Conservation (phyloP, 2,888 invertebrate species). For the Cepaea hortensis region DNA sequence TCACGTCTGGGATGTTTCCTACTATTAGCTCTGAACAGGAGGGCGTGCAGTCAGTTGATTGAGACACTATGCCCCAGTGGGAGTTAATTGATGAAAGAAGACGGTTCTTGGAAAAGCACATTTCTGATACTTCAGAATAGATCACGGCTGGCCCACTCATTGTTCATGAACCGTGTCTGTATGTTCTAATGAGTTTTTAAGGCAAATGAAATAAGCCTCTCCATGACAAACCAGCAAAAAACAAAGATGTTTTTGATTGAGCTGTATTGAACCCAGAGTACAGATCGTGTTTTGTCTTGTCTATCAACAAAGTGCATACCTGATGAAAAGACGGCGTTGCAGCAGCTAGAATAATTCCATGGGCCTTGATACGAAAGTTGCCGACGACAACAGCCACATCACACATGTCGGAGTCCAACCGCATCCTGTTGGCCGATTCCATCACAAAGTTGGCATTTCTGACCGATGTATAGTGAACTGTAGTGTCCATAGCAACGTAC, state of each 20-base stretch:
- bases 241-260: neutral
- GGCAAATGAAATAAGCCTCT: neutral
- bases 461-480: slow-evolving; percentile 59
- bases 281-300: too few species aligned
- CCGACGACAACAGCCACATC: slow-evolving; percentile 57
- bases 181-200: too few species aligned
- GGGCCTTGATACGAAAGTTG: slow-evolving; percentile 55
- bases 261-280: too few species aligned
- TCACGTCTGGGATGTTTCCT: too few species aligned
- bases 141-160: too few species aligned
- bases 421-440: slow-evolving; percentile 56
- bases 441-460: slow-evolving; percentile 59
- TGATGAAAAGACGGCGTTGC: slow-evolving; percentile 58
- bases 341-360: slow-evolving; percentile 59
- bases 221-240: neutral
- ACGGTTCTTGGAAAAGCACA: too few species aligned
- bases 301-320: slow-evolving; percentile 2
- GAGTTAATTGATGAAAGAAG: too few species aligned
- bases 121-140: too few species aligned
- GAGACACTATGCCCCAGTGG: too few species aligned
- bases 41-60: too few species aligned
- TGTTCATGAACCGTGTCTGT: neutral
- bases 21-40: too few species aligned
- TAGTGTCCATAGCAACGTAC: slow-evolving; percentile 53
- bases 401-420: slow-evolving; percentile 56